phyloP scores from a whole-genome alignment of 1,140 invertebrate species.

The Drosophila kohkoa region DNA sequence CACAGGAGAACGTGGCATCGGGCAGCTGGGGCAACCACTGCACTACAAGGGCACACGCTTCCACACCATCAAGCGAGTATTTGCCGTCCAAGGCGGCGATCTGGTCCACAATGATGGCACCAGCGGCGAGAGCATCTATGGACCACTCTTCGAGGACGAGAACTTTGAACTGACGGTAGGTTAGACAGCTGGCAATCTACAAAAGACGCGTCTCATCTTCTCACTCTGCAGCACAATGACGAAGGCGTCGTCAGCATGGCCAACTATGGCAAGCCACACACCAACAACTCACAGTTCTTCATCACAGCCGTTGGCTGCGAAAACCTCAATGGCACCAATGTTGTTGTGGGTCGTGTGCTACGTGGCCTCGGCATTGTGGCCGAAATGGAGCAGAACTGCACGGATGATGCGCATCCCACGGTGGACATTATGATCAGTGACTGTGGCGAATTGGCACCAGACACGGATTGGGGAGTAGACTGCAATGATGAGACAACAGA shows the following conservation, averaged over 20 bases:
- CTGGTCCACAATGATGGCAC: conserved; percentile 91
- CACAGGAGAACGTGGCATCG: conserved; percentile 93
- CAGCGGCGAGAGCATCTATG: conserved; percentile 97
- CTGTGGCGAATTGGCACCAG: conserved; percentile 89
- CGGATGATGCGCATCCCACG: conserved; percentile 86
- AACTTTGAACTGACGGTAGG: conserved; percentile 90
- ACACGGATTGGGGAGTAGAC: conserved; percentile 88
- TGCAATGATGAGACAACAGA: conserved; percentile 90
- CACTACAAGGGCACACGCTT: conserved; percentile 91
- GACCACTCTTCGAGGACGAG: conserved; percentile 95
- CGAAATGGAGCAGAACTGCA: conserved; percentile 88
- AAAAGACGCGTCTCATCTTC: neutral
- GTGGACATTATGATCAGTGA: conserved; percentile 89
- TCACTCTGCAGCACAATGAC: conserved; percentile 85
- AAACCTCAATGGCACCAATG: conserved; percentile 95
- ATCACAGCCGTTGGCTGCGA: conserved; percentile 93
- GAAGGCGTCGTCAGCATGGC: conserved; percentile 94
- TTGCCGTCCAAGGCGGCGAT: conserved; percentile 95
- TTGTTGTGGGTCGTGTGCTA: conserved; percentile 94
- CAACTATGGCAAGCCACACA: conserved; percentile 92
- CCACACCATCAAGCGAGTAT: conserved; percentile 90
- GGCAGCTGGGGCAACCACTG: conserved; percentile 88
- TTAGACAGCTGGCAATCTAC: neutral
- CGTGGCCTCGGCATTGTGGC: conserved; percentile 89
- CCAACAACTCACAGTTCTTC: conserved; percentile 98